Percentiles rank a stretch among this genome's conserved stretches.
Conservation (phyloP, 64 coral and sea anemone species). For the Exaiptasia diaphana region DNA sequence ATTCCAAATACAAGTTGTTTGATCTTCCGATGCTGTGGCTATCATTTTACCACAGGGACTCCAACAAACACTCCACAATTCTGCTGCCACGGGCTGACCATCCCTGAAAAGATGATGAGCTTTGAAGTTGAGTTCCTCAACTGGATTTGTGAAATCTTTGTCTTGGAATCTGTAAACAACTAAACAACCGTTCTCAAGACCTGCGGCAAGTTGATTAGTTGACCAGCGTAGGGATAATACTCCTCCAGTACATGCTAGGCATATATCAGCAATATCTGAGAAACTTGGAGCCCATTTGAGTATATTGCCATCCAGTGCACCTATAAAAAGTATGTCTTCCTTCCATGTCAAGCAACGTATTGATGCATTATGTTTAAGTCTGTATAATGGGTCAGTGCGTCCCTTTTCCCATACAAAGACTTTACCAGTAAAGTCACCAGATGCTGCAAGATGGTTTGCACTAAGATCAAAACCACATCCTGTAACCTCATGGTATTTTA, state of each 20-base stretch:
- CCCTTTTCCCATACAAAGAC: slow-evolving; percentile 71
- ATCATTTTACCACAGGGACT: slow-evolving; percentile 86
- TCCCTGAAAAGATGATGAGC: slow-evolving; percentile 50
- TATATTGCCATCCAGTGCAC: slow-evolving; percentile 65
- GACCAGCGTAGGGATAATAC: slow-evolving; percentile 73
- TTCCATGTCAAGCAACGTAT: slow-evolving; percentile 76
- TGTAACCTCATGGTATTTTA: slow-evolving; percentile 81
- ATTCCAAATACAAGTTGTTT: slow-evolving; percentile 79
- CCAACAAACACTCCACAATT: slow-evolving; percentile 92
- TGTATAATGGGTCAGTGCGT: slow-evolving; percentile 18
- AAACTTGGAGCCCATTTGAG: slow-evolving; percentile 54
- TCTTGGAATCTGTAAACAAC: slow-evolving; percentile 43
- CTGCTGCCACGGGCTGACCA: slow-evolving; percentile 27
- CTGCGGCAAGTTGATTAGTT: slow-evolving; percentile 60
- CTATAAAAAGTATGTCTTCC: slow-evolving; percentile 56
- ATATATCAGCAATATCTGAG: not conserved
- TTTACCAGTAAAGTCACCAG: slow-evolving; percentile 86
- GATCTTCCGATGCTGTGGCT: slow-evolving; percentile 89
- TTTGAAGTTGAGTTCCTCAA: slow-evolving; percentile 57
- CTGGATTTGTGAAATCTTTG: slow-evolving; percentile 1
- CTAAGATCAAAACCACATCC: slow-evolving; percentile 77
- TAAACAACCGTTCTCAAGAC: slow-evolving; percentile 73
- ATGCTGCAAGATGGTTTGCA: slow-evolving; percentile 10
- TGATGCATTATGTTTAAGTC: slow-evolving; percentile 33
- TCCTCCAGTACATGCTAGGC: slow-evolving; percentile 50